Percentiles rank a stretch among this genome's conserved stretches.
Conservation (phyloP, 2,888 invertebrate species). For the Drosophila subsilvestris region DNA sequence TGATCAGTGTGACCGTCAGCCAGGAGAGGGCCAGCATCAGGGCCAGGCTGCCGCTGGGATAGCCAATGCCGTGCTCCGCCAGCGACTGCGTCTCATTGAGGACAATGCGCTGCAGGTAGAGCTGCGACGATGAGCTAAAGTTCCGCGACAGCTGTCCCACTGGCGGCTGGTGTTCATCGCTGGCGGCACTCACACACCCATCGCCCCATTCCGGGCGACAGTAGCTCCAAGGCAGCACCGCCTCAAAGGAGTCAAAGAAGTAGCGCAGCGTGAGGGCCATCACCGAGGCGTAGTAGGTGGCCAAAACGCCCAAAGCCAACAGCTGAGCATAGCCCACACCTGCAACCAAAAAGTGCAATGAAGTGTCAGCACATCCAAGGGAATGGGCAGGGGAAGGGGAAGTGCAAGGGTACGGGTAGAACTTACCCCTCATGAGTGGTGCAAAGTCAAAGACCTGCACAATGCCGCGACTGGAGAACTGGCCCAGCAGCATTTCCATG, state of each 20-base stretch:
- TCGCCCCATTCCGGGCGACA: slow-evolving; percentile 86
- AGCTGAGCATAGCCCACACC: slow-evolving; percentile 86
- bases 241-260: slow-evolving; percentile 86
- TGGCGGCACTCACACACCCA: slow-evolving; percentile 74
- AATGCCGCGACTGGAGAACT: slow-evolving; percentile 89
- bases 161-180: slow-evolving; percentile 3
- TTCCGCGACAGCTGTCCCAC: slow-evolving; percentile 8
- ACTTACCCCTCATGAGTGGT: slow-evolving; percentile 88
- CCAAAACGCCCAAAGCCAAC: slow-evolving; percentile 85
- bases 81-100: slow-evolving; percentile 84
- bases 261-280: slow-evolving; percentile 88
- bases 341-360: slow-evolving; percentile 58
- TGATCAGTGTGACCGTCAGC: slow-evolving; percentile 85
- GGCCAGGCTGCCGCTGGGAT: slow-evolving; percentile 85
- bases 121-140: slow-evolving; percentile 79
- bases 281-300: slow-evolving; percentile 88
- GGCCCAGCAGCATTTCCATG: slow-evolving; percentile 89
- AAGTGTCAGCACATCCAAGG: not conserved
- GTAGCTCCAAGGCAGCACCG: slow-evolving; percentile 87
- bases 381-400: no score
- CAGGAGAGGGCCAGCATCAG: slow-evolving; percentile 86
- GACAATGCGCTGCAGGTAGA: slow-evolving; percentile 83
- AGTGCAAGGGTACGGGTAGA: no score
- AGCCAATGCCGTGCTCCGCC: slow-evolving; percentile 85
- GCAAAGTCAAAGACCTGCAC: slow-evolving; percentile 88